Evolutionary conservation across 2,888 invertebrate species (phyloP), one percentile per base, ranked within the genome.

Genomic region (Brassicogethes aeneus): DNA sequence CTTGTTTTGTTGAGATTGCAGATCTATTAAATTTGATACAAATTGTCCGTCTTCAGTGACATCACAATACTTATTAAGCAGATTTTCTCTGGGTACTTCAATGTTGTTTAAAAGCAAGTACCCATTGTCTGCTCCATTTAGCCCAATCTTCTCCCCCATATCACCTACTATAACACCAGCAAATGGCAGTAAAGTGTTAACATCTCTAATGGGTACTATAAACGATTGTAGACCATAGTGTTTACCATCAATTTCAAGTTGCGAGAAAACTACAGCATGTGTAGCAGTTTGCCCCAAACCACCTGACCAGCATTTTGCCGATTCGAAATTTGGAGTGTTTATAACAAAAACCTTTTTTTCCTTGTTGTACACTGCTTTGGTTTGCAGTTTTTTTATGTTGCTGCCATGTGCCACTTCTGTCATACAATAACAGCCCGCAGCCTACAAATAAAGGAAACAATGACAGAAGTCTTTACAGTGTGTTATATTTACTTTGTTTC

Each of bases 61-160:
- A 53, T 93, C 92, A 0, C 90, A 92, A 15, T 82, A 79, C 60
- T 81, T 84, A 62, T 94, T 92, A 43, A 96, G 66, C 1, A 95
- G 73, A 52, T 80, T 80, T 39, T 80, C 82, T 41, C 85, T 78
- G 0, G 92, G 84, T 35, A 95, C 77, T 23, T 78, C 76, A 62
- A 89, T 89, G 43, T 90, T 79, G 59, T 87, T 71, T 59, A 88
- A 88, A 70, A 84, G 77, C 0, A 85, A 69, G 59, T 60, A 88
- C 86, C 96, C 96, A 71, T 96, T 96, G 63, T 96, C 96, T 30
- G 95, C 69, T 2, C 92, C 94, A 66, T 95, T 91, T 5, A 92
- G 73, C 0, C 89, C 94, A 32, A 89, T 73, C 69, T 96, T 96
- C 64, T 87, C 86, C 1, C 96, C 96, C 70, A 96, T 77, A 63